Percentiles rank a stretch among this genome's conserved stretches.
These are phyloP conservation scores for Xestia sexstrigata DNA, from an alignment of 2,888 invertebrate genomes.

Conservation along the genomic window DNA sequence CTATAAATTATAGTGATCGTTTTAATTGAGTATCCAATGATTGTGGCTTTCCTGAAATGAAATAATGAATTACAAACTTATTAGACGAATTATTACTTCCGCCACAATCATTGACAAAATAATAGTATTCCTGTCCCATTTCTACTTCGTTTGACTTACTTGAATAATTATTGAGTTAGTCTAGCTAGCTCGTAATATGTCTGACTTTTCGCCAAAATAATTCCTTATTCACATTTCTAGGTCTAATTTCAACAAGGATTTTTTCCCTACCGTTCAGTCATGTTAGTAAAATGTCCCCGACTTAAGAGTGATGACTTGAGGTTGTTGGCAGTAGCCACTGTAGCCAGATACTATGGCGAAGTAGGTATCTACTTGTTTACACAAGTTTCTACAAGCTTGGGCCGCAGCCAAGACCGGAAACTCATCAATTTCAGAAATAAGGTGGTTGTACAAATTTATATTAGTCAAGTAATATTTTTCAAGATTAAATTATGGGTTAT, in stretches of 20 bases:
- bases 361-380: slow-evolving; percentile 40
- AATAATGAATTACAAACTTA: neutral
- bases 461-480: slow-evolving; percentile 7
- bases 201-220: neutral
- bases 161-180: slow-evolving; percentile 1
- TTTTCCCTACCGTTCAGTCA: slow-evolving; percentile 39
- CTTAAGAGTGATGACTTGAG: slow-evolving; percentile 33
- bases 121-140: neutral
- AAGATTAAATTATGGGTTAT: neutral
- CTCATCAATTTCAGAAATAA: slow-evolving; percentile 29
- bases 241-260: neutral
- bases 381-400: slow-evolving; percentile 31
- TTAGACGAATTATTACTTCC: neutral
- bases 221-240: neutral
- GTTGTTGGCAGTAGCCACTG: neutral
- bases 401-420: slow-evolving; percentile 44
- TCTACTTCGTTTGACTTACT: neutral
- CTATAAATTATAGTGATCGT: neutral
- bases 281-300: slow-evolving; percentile 19
- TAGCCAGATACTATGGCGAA: neutral
- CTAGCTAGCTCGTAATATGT: neutral
- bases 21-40: neutral
- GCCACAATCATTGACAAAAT: neutral
- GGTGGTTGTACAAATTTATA: slow-evolving; percentile 11
- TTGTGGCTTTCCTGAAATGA: slow-evolving; percentile 13